These are phyloP conservation scores for Tychaedon coryphoeus DNA, from an alignment of 2,113 vertebrate genomes.

Conservation along the genomic window DNA sequence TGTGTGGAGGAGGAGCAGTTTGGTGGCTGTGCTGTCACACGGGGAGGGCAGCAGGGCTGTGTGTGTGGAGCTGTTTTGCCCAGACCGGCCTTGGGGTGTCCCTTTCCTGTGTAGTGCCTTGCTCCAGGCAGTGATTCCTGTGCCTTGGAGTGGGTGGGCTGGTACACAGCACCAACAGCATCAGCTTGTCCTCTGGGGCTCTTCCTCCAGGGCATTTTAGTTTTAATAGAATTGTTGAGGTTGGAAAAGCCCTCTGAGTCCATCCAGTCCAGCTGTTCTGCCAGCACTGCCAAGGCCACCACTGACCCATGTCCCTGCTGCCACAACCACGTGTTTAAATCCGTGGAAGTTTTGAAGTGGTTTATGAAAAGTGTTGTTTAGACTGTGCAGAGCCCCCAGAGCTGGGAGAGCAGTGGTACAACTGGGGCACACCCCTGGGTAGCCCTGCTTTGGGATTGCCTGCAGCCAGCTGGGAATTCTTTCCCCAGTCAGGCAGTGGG, in stretches of 20 bases:
- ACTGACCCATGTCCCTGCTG: not conserved
- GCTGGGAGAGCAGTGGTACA: not conserved
- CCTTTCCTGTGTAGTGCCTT: rapidly evolving
- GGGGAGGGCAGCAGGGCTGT: not conserved
- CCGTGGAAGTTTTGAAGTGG: not conserved
- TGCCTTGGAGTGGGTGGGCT: rapidly evolving
- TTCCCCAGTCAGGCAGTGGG: not conserved
- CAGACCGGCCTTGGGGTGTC: not conserved
- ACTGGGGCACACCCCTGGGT: rapidly evolving
- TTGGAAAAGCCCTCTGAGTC: not conserved
- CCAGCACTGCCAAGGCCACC: not conserved
- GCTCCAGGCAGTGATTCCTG: not conserved
- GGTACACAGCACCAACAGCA: not conserved
- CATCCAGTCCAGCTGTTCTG: not conserved
- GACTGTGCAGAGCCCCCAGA: not conserved
- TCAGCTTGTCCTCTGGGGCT: not conserved
- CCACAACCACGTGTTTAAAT: not conserved
- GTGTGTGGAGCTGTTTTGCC: not conserved
- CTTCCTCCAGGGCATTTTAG: rapidly evolving
- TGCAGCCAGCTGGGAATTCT: rapidly evolving
- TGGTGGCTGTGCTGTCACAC: not conserved
- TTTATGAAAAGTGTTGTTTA: no score
- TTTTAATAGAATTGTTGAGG: not conserved
- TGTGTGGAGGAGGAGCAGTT: rapidly evolving
- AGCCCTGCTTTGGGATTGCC: not conserved